These are phyloP conservation scores for Potamilus streckersoni DNA, from an alignment of 1,140 invertebrate species.

Conservation along the genomic window DNA sequence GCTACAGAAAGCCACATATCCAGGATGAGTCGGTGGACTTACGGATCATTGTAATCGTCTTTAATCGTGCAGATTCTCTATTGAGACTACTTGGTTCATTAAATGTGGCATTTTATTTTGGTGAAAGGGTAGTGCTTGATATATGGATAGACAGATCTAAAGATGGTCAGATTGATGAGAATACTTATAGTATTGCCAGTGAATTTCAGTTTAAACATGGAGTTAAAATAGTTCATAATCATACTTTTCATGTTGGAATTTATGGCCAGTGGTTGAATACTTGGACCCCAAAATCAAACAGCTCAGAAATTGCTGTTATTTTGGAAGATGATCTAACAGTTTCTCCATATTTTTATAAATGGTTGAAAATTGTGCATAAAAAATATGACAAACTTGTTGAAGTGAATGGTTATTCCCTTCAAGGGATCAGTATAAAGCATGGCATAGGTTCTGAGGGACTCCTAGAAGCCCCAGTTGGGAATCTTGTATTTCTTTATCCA, in stretches of 20 bases:
- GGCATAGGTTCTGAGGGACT: background rate
- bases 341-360: constrained; percentile 44
- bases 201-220: constrained; percentile 43
- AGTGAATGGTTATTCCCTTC: constrained; percentile 41
- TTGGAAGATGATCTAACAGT: constrained; percentile 52
- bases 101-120: constrained; percentile 35
- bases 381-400: constrained; percentile 37
- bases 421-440: constrained; percentile 34
- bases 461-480: constrained; percentile 16
- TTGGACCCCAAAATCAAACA: constrained; percentile 34
- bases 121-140: constrained; percentile 34
- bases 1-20: too few relatives aligned
- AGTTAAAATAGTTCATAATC: constrained; percentile 27
- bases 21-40: constrained; percentile 1
- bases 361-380: constrained; percentile 42
- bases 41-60: constrained; percentile 34
- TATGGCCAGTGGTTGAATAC: constrained; percentile 50
- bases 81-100: constrained; percentile 32
- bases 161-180: constrained; percentile 21
- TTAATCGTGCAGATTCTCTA: constrained; percentile 33
- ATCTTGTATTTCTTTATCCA: constrained; percentile 37
- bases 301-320: constrained; percentile 49
- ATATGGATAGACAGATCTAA: constrained; percentile 42
- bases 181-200: constrained; percentile 25
- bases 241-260: constrained; percentile 38